phyloP scores from a whole-genome alignment of 2,888 invertebrate genomes.

The Malachius bipustulatus region DNA sequence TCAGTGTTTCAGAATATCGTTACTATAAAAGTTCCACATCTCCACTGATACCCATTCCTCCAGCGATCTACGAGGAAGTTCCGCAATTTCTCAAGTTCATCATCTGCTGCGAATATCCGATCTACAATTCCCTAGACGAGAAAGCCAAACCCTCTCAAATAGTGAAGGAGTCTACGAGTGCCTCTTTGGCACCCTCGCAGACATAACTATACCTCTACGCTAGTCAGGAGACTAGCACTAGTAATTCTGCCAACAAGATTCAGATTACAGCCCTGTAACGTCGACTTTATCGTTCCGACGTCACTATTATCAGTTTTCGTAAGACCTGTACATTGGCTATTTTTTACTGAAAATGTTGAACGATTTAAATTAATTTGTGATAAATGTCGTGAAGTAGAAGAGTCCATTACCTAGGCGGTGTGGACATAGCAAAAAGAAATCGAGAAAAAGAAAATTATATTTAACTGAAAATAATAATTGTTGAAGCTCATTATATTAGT shows the following conservation, averaged over 20 bases:
- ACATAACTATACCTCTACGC: slow-evolving; percentile 55
- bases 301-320: too few species aligned
- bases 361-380: too few species aligned
- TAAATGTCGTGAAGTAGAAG: too few species aligned
- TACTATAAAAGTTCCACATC: slow-evolving; percentile 83
- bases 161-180: slow-evolving; percentile 58
- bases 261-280: slow-evolving; percentile 24
- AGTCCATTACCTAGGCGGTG: too few species aligned
- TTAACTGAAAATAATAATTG: too few species aligned
- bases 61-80: slow-evolving; percentile 75
- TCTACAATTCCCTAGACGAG: slow-evolving; percentile 67
- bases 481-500: too few species aligned
- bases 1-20: slow-evolving; percentile 70
- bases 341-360: too few species aligned
- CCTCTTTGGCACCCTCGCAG: slow-evolving; percentile 51
- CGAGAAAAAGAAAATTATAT: too few species aligned
- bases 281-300: too few species aligned
- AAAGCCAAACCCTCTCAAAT: slow-evolving; percentile 43
- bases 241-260: slow-evolving; percentile 19
- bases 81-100: slow-evolving; percentile 72
- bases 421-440: too few species aligned
- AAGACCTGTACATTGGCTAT: too few species aligned
- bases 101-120: slow-evolving; percentile 78
- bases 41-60: slow-evolving; percentile 79
- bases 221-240: slow-evolving; percentile 23